Percentiles rank a stretch among this genome's conserved stretches.
phyloP scores from a whole-genome alignment of 2,797 vertebrate genomes.

The Setipinna tenuifilis region DNA sequence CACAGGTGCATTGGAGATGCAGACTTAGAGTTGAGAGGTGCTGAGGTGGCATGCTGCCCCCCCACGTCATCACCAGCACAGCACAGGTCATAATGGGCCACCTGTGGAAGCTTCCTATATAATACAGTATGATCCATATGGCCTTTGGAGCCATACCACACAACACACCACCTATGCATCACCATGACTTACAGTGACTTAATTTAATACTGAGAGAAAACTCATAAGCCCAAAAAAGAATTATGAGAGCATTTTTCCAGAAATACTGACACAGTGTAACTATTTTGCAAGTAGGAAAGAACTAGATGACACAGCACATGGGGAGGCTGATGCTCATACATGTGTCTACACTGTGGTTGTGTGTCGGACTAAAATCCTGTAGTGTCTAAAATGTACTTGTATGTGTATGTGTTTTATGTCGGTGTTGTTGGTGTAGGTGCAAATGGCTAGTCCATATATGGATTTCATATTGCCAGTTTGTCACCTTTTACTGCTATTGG shows the following conservation, averaged over 20 bases:
- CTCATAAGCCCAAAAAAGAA: too few species aligned
- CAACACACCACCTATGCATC: neutral
- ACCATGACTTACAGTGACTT: neutral
- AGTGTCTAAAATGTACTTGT: neutral
- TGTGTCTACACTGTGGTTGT: too few species aligned
- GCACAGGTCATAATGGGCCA: neutral
- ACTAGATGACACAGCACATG: neutral
- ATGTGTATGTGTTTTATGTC: neutral
- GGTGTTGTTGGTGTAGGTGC: neutral
- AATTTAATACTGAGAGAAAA: too few species aligned
- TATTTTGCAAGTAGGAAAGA: neutral
- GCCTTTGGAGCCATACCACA: neutral
- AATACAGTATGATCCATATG: neutral
- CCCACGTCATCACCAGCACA: neutral
- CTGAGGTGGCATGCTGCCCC: neutral
- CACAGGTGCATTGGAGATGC: neutral
- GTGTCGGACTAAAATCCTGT: neutral
- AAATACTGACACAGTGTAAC: too few species aligned
- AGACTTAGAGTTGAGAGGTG: neutral
- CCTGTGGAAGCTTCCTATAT: neutral
- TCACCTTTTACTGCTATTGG: constrained; percentile 26
- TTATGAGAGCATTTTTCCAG: too few species aligned
- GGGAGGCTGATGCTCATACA: neutral
- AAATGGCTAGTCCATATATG: neutral
- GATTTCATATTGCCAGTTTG: constrained; percentile 24